Conservation (phyloP, 2,888 invertebrate species). For the Polyploca ridens region DNA sequence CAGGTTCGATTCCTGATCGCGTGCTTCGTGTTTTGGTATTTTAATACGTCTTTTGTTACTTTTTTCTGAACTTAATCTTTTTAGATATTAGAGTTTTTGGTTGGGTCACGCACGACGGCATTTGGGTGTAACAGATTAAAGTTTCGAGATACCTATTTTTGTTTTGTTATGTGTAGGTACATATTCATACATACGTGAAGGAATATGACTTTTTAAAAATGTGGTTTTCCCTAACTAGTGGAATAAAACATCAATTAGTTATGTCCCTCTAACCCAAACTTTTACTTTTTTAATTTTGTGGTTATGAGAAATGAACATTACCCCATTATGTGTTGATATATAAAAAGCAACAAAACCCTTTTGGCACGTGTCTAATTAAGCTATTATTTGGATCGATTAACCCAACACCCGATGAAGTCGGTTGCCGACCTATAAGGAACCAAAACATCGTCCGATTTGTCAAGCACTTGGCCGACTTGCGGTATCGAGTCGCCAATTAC, state of each 20-base stretch:
- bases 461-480: constrained; percentile 68
- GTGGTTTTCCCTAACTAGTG: too few relatives aligned
- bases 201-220: not conserved
- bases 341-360: not conserved
- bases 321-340: too few relatives aligned
- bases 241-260: too few relatives aligned
- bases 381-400: not conserved
- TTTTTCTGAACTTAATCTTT: constrained; percentile 41
- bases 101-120: constrained; percentile 42
- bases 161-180: not conserved
- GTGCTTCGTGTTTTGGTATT: constrained; percentile 69
- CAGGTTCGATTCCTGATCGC: constrained; percentile 74
- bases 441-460: constrained; percentile 61
- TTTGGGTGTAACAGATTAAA: constrained; percentile 32
- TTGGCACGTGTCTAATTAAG: not conserved
- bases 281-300: too few relatives aligned
- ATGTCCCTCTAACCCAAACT: too few relatives aligned
- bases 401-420: constrained; percentile 13
- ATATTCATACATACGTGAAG: not conserved
- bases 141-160: not conserved
- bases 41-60: constrained; percentile 51
- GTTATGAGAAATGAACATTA: too few relatives aligned
- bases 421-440: constrained; percentile 40
- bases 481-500: constrained; percentile 60
- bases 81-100: constrained; percentile 34